Percentiles rank a stretch among this genome's conserved stretches.
These are phyloP conservation scores for Drosophila sp. DNA, from an alignment of 1,140 invertebrate genomes.

Conservation along the genomic window DNA sequence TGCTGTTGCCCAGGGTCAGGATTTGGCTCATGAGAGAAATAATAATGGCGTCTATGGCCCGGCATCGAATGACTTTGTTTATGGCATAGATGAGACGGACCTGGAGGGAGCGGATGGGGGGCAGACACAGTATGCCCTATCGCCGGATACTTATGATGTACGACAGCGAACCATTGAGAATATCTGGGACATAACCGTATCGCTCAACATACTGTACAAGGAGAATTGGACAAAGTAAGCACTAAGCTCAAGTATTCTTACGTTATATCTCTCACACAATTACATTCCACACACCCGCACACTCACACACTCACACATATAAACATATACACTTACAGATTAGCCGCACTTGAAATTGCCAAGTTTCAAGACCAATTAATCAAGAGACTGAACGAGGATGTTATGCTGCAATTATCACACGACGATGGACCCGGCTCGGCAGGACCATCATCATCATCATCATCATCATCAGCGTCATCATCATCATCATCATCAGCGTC, in stretches of 20 bases:
- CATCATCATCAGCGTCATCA: constrained; percentile 10
- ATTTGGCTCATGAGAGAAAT: constrained; percentile 40
- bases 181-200: constrained; percentile 97
- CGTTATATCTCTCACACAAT: constrained; percentile 5
- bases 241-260: constrained; percentile 11
- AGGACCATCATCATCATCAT: constrained; percentile 11
- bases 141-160: constrained; percentile 86
- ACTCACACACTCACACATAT: not conserved
- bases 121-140: constrained; percentile 84
- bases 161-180: constrained; percentile 92
- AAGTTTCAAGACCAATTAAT: constrained; percentile 95
- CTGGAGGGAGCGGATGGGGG: constrained; percentile 38
- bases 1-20: constrained; percentile 57
- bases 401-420: constrained; percentile 86
- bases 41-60: constrained; percentile 43
- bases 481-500: constrained; percentile 78
- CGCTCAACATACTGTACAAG: constrained; percentile 96
- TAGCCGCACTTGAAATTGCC: constrained; percentile 93
- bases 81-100: constrained; percentile 72
- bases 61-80: constrained; percentile 72
- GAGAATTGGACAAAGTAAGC: constrained; percentile 95
- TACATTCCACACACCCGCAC: not conserved
- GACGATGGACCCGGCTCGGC: constrained; percentile 54
- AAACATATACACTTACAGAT: constrained; percentile 58
- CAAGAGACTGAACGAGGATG: constrained; percentile 90